Evolutionary conservation across 2,113 vertebrate species (phyloP).

Genomic region (Syngnathus typhle): DNA sequence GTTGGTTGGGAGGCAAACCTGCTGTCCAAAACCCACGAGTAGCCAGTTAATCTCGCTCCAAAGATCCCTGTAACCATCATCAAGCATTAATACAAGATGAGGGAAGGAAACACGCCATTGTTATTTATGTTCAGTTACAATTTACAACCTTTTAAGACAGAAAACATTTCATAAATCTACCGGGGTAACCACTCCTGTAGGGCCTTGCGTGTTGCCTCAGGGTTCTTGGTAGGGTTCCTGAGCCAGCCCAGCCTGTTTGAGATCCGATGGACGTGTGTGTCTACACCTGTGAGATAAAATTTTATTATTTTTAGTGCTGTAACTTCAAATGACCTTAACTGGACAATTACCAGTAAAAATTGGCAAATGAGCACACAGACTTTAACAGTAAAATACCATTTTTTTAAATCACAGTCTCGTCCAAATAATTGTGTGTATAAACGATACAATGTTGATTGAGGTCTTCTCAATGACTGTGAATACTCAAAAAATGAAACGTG

Average conservation of each 20-base stretch:
- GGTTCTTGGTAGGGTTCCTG: conserved; percentile 72
- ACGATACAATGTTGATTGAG: too few relatives aligned
- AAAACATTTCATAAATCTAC: conserved; percentile 55
- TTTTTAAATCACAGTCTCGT: not conserved
- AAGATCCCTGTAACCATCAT: conserved; percentile 73
- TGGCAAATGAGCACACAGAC: not conserved
- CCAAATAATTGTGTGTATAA: too few relatives aligned
- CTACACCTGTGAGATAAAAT: conserved; percentile 75
- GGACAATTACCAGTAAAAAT: not conserved
- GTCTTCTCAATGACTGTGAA: too few relatives aligned
- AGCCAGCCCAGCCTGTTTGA: conserved; percentile 85
- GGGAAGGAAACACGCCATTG: not conserved
- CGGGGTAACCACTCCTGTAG: conserved; percentile 93
- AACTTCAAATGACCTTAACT: not conserved
- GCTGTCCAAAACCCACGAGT: conserved; percentile 94
- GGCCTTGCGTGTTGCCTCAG: conserved; percentile 79
- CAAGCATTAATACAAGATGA: not conserved
- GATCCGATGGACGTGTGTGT: conserved; percentile 95
- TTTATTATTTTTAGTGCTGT: not conserved
- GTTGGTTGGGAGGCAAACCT: conserved; percentile 81
- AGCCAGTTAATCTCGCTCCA: conserved; percentile 94
- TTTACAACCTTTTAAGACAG: not conserved
- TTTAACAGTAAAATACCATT: not conserved
- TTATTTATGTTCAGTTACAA: not conserved
- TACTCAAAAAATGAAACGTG: too few relatives aligned